These are phyloP conservation scores for Drosophila bocqueti DNA, from an alignment of 1,140 invertebrate species.

Conservation along the genomic window DNA sequence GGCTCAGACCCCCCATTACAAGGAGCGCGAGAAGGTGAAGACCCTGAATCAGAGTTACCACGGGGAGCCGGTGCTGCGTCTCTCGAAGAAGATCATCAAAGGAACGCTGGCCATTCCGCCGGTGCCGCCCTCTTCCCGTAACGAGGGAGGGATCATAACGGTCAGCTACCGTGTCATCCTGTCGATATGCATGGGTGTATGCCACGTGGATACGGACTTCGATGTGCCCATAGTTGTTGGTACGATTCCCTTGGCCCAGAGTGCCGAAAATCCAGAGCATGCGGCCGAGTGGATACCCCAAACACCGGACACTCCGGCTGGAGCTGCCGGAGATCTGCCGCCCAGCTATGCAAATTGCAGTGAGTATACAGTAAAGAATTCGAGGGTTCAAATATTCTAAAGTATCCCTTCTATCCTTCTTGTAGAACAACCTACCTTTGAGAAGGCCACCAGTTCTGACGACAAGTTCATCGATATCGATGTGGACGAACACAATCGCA, in stretches of 20 bases:
- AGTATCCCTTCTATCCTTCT: background rate
- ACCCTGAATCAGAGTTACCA: constrained; percentile 28
- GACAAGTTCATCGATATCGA: constrained; percentile 72
- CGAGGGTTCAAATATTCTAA: background rate
- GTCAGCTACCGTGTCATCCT: constrained; percentile 55
- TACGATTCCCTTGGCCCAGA: constrained; percentile 68
- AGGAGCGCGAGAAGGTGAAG: constrained; percentile 33
- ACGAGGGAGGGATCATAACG: constrained; percentile 59
- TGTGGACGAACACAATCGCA: constrained; percentile 64
- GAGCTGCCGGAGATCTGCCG: constrained; percentile 57
- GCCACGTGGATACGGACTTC: constrained; percentile 55
- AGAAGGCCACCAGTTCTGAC: constrained; percentile 62
- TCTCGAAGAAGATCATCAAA: constrained; percentile 62
- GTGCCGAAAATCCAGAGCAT: constrained; percentile 50
- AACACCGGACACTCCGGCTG: constrained; percentile 69
- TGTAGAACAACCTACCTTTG: constrained; percentile 74
- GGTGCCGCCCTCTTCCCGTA: constrained; percentile 84
- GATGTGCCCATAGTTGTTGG: constrained; percentile 67
- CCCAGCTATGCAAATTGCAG: constrained; percentile 73
- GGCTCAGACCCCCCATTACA: constrained; percentile 46
- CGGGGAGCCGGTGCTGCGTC: constrained; percentile 50
- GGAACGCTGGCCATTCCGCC: constrained; percentile 62
- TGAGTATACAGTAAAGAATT: constrained; percentile 19
- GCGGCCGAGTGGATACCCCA: constrained; percentile 63
- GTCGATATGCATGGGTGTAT: constrained; percentile 54